Evolutionary conservation across 2,113 vertebrate genomes (phyloP).

Genomic region (Chascanopsetta lugubris): DNA sequence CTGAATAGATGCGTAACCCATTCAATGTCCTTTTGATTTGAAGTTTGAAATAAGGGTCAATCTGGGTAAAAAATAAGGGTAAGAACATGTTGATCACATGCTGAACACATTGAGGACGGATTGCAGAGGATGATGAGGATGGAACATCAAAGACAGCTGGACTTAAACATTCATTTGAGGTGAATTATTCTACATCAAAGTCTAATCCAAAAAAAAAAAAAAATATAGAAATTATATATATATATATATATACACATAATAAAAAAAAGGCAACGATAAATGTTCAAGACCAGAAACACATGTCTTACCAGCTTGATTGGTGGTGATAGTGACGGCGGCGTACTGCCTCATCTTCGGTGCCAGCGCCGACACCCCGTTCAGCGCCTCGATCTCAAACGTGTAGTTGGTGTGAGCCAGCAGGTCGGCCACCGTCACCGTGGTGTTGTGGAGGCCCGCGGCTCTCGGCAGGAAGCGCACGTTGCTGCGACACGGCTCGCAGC

Average conservation of each 20-base stretch:
- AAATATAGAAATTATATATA: too few species aligned
- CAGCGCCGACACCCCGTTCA: constrained; percentile 90
- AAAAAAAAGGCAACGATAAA: too few species aligned
- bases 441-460: constrained; percentile 88
- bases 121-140: background rate
- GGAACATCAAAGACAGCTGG: background rate
- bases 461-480: constrained; percentile 91
- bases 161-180: background rate
- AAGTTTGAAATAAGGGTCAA: too few species aligned
- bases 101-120: too few species aligned
- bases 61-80: too few species aligned
- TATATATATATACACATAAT: too few species aligned
- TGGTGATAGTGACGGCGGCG: constrained; percentile 95
- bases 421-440: constrained; percentile 92
- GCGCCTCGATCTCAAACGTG: constrained; percentile 95
- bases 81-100: too few species aligned
- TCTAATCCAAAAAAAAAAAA: too few species aligned
- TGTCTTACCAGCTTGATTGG: constrained; percentile 93
- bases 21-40: too few species aligned
- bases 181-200: too few species aligned
- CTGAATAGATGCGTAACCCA: too few species aligned
- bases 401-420: constrained; percentile 98
- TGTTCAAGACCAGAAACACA: too few species aligned
- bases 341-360: constrained; percentile 86
- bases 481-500: constrained; percentile 89